Base-by-base conservation (phyloP, 1,140 invertebrate genomes). In the Linepithema humile region DNA sequence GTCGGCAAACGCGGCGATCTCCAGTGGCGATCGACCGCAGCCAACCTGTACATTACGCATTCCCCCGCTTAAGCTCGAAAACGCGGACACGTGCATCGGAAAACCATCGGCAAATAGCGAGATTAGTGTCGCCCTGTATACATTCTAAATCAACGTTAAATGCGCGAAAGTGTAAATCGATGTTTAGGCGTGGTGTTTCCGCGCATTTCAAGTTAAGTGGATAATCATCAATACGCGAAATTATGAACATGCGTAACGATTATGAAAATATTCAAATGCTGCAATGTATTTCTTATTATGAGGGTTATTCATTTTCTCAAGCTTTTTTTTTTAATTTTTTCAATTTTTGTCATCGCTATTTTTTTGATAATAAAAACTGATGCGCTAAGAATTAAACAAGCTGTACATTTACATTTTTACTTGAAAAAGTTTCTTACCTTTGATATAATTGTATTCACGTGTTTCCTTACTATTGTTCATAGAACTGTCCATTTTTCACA, bases 1-100 rank as follows among this genome's bases (percentile, higher is more conserved):
- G 55, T 50, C 57, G 83, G 69, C 65, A 85, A 82, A 85, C 83
- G 59, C 60, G 77, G 29, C 57, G 75, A 84, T 77, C n/a, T 67
- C 72, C 53, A 83, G 48, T 15, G 62, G 29, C 38, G 38, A 78
- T 62, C 64, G 57, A 65, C 62, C 83, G 32, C 43, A 40, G 40
- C 69, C 50, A 17, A 29, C 60, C 12, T 17, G 23, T 45, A 65
- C 72, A 57, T 83, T 65, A 74, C 82, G 82, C 48, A 50, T 64
- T 9, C 15, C 38, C 29, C 17, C 50, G 45, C 32, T 80, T 57
- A 43, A 70, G 59, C 45, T 12, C 32, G 70, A 75, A 83, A 77
- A 77, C 40, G 59, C 29, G 78, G 60, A 82, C 70, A 74, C 78
- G 40, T 74, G 55, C 43, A 74, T 74, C 69, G 65, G 55, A 59